Evolutionary conservation across 2,113 vertebrate species (phyloP).

Genomic region (Vombatus ursinus): DNA sequence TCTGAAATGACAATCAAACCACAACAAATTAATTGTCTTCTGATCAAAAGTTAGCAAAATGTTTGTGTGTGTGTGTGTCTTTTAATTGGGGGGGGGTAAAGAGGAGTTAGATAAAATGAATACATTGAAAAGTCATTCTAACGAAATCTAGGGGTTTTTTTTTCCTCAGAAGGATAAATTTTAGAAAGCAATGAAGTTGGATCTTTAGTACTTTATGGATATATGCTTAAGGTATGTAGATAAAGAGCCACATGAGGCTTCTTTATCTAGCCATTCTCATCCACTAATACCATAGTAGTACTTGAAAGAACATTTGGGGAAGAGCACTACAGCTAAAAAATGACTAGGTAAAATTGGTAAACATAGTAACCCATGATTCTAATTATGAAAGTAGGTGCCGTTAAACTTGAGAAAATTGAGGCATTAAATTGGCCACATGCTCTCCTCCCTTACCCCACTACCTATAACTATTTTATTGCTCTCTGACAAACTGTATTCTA

Average conservation of each 20-base stretch:
- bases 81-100: neutral
- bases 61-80: neutral
- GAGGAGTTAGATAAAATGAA: constrained; percentile 53
- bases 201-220: neutral
- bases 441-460: no score
- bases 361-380: constrained; percentile 3
- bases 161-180: constrained; percentile 69
- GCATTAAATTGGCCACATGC: neutral
- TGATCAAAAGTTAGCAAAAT: constrained; percentile 30
- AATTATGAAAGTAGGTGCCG: constrained; percentile 16
- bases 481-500: neutral
- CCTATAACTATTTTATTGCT: no score
- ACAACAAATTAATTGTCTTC: constrained; percentile 70
- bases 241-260: constrained; percentile 20
- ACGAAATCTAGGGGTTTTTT: constrained; percentile 67
- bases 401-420: constrained; percentile 21
- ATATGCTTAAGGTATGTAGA: neutral
- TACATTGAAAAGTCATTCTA: constrained; percentile 42
- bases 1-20: constrained; percentile 70
- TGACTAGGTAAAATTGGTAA: neutral
- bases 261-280: neutral
- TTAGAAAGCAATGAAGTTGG: constrained; percentile 67
- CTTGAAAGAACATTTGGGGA: neutral
- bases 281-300: neutral
- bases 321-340: neutral